These are phyloP conservation scores for Petrophora chlorosata DNA, from an alignment of 2,888 invertebrate genomes.

Conservation along the genomic window DNA sequence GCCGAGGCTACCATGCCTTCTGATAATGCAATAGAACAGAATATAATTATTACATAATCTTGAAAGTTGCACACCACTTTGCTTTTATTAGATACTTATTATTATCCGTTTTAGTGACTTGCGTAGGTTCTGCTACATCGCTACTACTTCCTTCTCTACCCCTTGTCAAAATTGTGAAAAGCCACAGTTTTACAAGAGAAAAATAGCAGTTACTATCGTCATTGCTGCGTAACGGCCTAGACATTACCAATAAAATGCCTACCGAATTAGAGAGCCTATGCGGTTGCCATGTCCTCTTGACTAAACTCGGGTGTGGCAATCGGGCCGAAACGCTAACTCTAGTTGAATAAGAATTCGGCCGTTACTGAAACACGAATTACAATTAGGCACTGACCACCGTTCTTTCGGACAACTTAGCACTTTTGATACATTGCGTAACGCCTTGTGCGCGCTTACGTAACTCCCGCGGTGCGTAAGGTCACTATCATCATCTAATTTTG, in stretches of 20 bases:
- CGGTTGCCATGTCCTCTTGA: conserved; percentile 18
- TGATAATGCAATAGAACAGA: not conserved
- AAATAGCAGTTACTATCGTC: conserved; percentile 1
- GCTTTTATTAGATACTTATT: not conserved
- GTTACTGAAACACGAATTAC: conserved; percentile 24
- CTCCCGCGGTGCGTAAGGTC: conserved; percentile 72
- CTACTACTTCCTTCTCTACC: too few species aligned
- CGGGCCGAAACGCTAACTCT: conserved; percentile 25
- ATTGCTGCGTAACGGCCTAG: conserved; percentile 15
- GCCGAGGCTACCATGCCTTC: conserved; percentile 51
- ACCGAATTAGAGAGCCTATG: conserved; percentile 31
- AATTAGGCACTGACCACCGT: conserved; percentile 10
- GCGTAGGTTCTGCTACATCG: too few species aligned
- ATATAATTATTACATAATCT: not conserved
- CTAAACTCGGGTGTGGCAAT: conserved; percentile 12
- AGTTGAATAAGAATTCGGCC: conserved; percentile 21
- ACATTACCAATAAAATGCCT: conserved; percentile 22
- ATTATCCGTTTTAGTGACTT: too few species aligned
- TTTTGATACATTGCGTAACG: conserved; percentile 51
- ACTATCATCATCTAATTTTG: conserved; percentile 73
- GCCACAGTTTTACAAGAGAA: not conserved
- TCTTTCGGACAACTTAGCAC: conserved; percentile 24
- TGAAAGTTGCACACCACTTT: not conserved
- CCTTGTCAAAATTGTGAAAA: not conserved
- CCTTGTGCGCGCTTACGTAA: conserved; percentile 54